Evolutionary conservation across 2,113 vertebrate species (phyloP).

Genomic region (Rutilus rutilus): DNA sequence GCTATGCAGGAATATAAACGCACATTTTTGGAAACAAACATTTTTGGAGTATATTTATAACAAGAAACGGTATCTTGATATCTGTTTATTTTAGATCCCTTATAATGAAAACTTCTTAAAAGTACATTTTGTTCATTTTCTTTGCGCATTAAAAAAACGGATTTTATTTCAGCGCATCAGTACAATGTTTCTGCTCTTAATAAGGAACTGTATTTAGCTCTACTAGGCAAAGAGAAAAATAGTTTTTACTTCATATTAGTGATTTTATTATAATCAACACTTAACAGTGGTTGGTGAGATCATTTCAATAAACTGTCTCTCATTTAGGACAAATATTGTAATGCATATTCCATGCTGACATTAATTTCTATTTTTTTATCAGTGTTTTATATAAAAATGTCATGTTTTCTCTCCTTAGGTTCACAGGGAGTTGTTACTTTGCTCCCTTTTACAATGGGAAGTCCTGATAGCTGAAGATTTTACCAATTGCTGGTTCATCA

Average conservation of each 20-base stretch:
- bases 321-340: background rate
- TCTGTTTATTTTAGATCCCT: background rate
- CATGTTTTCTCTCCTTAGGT: constrained; percentile 60
- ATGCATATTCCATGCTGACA: background rate
- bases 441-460: constrained; percentile 71
- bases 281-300: constrained; percentile 5
- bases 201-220: background rate
- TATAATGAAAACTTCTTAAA: constrained; percentile 8
- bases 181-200: background rate
- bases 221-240: background rate
- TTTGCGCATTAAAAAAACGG: background rate
- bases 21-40: constrained; percentile 27
- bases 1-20: background rate
- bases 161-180: constrained; percentile 13
- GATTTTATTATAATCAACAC: background rate
- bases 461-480: constrained; percentile 64
- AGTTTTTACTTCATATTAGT: constrained; percentile 17
- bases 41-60: constrained; percentile 29
- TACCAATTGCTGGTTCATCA: constrained; percentile 72
- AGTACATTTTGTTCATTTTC: background rate
- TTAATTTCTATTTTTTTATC: constrained; percentile 10
- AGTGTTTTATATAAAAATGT: background rate
- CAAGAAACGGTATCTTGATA: background rate
- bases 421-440: constrained; percentile 64
- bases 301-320: background rate